Conservation (phyloP, 2,888 invertebrate genomes). For the Serrognathus titanus region DNA sequence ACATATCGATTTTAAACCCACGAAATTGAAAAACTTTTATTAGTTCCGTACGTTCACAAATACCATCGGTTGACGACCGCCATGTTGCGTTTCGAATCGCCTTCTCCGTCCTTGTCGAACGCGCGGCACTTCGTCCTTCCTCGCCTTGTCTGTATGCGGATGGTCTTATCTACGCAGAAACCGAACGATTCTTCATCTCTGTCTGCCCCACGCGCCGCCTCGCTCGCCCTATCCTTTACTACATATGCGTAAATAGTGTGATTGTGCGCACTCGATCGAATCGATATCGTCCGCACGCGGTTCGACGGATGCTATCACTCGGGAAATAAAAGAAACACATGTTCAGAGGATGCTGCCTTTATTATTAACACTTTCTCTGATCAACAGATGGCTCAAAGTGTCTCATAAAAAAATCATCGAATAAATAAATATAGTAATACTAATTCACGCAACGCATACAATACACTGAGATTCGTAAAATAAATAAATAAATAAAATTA, state of each 20-base stretch:
- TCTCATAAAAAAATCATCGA: too few relatives aligned
- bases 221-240: slow-evolving; percentile 21
- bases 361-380: too few relatives aligned
- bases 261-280: slow-evolving; percentile 24
- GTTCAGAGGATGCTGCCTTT: too few relatives aligned
- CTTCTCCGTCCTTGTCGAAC: slow-evolving; percentile 13
- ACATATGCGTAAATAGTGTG: slow-evolving; percentile 24
- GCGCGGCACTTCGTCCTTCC: not conserved
- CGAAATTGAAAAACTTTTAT: not conserved
- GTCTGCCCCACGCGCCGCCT: slow-evolving; percentile 14
- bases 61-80: slow-evolving; percentile 24
- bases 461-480: too few relatives aligned
- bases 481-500: too few relatives aligned
- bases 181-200: slow-evolving; percentile 11
- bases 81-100: slow-evolving; percentile 25
- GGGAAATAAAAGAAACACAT: not conserved
- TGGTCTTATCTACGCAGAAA: slow-evolving; percentile 14
- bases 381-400: too few relatives aligned
- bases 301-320: not conserved
- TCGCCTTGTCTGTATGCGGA: slow-evolving; percentile 16
- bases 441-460: too few relatives aligned
- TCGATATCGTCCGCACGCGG: slow-evolving; percentile 17
- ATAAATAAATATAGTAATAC: too few relatives aligned
- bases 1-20: slow-evolving; percentile 3
- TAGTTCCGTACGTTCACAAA: slow-evolving; percentile 2